Evolutionary conservation across 2,888 invertebrate species (phyloP), one percentile per base, ranked within the genome.

Genomic region (Pristionchus fissidentatus): DNA sequence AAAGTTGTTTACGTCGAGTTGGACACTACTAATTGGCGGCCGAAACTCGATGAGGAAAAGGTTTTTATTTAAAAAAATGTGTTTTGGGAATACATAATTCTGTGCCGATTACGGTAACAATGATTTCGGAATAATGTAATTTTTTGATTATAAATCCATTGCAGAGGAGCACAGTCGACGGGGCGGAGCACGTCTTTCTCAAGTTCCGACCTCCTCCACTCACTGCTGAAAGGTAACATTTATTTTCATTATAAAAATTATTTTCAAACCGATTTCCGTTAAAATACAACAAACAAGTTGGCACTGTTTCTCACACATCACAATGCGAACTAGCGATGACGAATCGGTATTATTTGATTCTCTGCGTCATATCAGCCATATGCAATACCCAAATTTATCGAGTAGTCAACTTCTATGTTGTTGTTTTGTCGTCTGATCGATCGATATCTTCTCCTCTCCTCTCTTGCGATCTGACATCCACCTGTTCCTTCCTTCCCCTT

Each of bases 1-100:
- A 81, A 81, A 62, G 81, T 81, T 4, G 81, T 81, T 22, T 81
- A 66, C 81, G 60, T 66, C 41, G 81, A 81, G 66, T 7, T 81
- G 0, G 81, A 81, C 19, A 38, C 35, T 3, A 29, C 52, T 2
- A 49, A 62, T 29, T 52, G 57, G 55, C 19, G n/a, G 26, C 79
- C 55, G n/a, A 41, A 22, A 4, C 15, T 79, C 29, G 26, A 46
- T 15, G 81, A 81, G 22, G 81, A 62, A 29, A 60, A n/a, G 41
- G 79, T 43, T 22, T 38, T 7, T 26, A 22, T 2, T 22, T 3
- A 3, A n/a, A 46, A 8, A 35, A 49, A 8, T 15, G 22, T 8
- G 19, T 35, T 46, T 52, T 26, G n/a, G n/a, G n/a, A n/a, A n/a
- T n/a, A n/a, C n/a, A n/a, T 15, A n/a, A n/a, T n/a, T 62, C 62